Conservation (phyloP, 2,888 invertebrate species). For the Xestoiulus laeticollis region DNA sequence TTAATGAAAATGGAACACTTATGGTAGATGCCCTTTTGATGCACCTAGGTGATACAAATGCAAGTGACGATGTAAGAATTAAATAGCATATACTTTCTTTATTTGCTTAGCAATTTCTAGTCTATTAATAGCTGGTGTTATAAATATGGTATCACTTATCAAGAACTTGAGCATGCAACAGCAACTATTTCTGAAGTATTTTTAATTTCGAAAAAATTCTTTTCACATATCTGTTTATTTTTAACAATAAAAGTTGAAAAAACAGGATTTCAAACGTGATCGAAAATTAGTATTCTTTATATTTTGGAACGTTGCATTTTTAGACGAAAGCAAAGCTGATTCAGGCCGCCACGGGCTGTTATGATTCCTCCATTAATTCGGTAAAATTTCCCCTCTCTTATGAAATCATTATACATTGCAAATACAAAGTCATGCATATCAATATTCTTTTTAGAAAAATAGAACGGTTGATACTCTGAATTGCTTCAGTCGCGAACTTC, state of each 20-base stretch:
- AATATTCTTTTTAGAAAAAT: not conserved
- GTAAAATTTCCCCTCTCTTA: not conserved
- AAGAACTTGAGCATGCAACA: too few species aligned
- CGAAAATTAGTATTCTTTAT: not conserved
- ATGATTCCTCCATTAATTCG: not conserved
- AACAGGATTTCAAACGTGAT: too few species aligned
- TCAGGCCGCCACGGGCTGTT: not conserved
- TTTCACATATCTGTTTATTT: too few species aligned
- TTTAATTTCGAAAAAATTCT: too few species aligned
- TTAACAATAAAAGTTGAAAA: too few species aligned
- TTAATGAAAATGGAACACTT: not conserved
- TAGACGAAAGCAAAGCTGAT: not conserved
- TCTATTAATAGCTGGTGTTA: not conserved
- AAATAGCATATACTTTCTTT: too few species aligned
- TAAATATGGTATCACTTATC: too few species aligned
- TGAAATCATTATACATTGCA: too few species aligned
- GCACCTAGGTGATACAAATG: not conserved
- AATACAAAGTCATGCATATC: not conserved
- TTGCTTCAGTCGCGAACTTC: not conserved
- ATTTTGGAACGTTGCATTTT: not conserved
- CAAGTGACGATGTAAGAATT: not conserved
- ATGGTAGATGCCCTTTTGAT: not conserved
- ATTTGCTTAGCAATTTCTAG: not conserved
- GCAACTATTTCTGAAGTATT: too few species aligned
- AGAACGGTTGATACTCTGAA: not conserved